Evolutionary conservation across 1,140 invertebrate genomes (phyloP).

Genomic region (Drosophila biarmipes): DNA sequence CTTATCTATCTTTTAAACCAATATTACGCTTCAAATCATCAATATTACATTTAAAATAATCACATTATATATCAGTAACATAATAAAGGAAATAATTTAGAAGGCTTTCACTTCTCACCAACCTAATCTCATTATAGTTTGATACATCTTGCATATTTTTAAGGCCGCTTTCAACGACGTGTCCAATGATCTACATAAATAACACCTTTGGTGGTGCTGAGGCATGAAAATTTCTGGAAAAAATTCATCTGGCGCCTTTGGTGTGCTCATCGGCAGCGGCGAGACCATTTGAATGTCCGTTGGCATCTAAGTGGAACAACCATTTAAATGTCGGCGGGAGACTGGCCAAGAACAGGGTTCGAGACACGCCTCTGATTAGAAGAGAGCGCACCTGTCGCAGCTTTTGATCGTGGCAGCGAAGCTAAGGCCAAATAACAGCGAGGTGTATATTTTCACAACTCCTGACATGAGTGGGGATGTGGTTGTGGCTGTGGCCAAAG

Average conservation of each 20-base stretch:
- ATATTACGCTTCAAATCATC: background rate
- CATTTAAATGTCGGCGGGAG: constrained; percentile 77
- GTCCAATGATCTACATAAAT: constrained; percentile 40
- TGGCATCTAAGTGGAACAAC: constrained; percentile 70
- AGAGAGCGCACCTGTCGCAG: constrained; percentile 73
- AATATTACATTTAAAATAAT: background rate
- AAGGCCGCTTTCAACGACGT: constrained; percentile 25
- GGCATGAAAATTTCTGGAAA: constrained; percentile 45
- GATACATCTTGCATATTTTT: constrained; percentile 40
- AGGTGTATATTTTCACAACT: constrained; percentile 83
- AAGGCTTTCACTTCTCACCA: constrained; percentile 6
- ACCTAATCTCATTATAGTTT: constrained; percentile 22
- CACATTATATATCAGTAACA: background rate
- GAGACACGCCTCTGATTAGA: constrained; percentile 77
- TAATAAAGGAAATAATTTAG: background rate
- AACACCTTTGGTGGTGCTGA: constrained; percentile 42
- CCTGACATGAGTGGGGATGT: constrained; percentile 62
- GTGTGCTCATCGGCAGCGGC: constrained; percentile 4
- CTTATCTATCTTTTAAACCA: background rate
- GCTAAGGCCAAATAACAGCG: constrained; percentile 24
- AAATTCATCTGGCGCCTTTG: constrained; percentile 55
- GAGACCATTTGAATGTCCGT: constrained; percentile 56
- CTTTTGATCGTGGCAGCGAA: constrained; percentile 59
- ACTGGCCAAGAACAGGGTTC: constrained; percentile 45
- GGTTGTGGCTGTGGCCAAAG: constrained; percentile 2